Evolutionary conservation across 2,113 vertebrate species (phyloP).

Genomic region (Sceloporus tristichus): DNA sequence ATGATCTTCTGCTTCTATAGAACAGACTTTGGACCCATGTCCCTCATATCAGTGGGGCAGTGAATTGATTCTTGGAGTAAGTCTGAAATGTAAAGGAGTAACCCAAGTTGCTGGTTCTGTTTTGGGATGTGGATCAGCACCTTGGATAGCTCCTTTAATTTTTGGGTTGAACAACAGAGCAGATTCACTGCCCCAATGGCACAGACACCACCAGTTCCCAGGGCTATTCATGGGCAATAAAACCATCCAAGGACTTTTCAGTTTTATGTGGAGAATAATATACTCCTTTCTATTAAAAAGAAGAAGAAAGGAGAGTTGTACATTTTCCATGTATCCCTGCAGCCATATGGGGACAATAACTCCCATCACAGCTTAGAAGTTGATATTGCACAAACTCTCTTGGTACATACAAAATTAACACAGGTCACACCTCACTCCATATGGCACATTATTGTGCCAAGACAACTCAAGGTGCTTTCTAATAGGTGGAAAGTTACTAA

Average conservation of each 20-base stretch:
- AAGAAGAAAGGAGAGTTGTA: neutral
- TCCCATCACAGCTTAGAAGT: conserved; percentile 64
- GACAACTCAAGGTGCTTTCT: conserved; percentile 72
- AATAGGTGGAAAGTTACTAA: conserved; percentile 71
- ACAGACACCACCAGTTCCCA: no score
- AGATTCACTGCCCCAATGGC: no score
- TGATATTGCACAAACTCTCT: conserved; percentile 71
- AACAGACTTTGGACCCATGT: no score
- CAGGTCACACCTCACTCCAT: conserved; percentile 72
- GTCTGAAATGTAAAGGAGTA: no score
- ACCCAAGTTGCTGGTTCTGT: no score
- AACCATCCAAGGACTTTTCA: neutral
- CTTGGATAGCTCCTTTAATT: no score
- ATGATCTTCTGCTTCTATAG: neutral
- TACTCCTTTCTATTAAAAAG: neutral
- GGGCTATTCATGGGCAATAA: neutral
- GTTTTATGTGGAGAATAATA: conserved; percentile 23
- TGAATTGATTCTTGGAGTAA: no score
- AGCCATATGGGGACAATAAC: conserved; percentile 67
- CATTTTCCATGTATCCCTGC: conserved; percentile 26
- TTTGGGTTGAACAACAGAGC: no score
- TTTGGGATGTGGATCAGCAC: no score
- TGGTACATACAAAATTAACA: conserved; percentile 73
- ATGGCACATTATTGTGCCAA: conserved; percentile 69
- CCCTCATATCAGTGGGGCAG: no score